These are phyloP conservation scores for Megaceryle alcyon DNA, from an alignment of 2,797 vertebrate species.

Conservation along the genomic window DNA sequence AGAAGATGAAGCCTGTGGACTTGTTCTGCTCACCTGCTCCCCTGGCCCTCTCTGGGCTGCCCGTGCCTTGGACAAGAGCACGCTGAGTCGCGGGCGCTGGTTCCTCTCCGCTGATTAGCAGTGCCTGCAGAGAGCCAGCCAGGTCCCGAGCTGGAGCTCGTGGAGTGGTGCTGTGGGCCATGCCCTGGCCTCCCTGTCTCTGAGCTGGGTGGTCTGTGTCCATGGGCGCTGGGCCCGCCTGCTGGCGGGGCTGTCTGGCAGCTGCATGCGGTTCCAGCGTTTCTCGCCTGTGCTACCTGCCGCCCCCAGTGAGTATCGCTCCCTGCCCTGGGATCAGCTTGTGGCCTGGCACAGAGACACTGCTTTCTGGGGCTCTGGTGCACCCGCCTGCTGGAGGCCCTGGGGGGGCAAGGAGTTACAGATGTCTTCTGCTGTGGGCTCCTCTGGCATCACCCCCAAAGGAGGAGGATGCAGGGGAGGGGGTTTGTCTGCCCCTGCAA, in stretches of 20 bases:
- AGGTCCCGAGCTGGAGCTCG: neutral
- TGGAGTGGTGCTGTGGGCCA: neutral
- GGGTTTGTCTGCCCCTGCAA: neutral
- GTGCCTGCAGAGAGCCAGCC: neutral
- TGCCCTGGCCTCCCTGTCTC: neutral
- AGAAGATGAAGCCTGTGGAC: conserved; percentile 43
- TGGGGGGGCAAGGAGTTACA: neutral
- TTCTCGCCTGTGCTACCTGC: conserved; percentile 15
- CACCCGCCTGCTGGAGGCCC: neutral
- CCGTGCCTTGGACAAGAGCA: neutral
- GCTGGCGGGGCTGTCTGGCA: conserved; percentile 35
- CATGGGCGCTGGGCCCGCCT: conserved; percentile 4
- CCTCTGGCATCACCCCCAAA: neutral
- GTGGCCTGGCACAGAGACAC: neutral
- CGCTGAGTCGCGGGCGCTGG: neutral
- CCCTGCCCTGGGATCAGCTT: conserved; percentile 10
- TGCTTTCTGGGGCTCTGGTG: neutral
- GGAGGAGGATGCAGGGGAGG: neutral
- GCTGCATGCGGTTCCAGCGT: conserved; percentile 33
- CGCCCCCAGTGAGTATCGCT: conserved; percentile 7
- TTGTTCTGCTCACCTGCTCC: conserved; percentile 17
- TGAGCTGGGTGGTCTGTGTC: conserved; percentile 17
- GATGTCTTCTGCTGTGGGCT: neutral
- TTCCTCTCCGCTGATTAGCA: neutral
- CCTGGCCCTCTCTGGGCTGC: neutral